Conservation (phyloP, 2,113 vertebrate species). For the Scopus umbretta region DNA sequence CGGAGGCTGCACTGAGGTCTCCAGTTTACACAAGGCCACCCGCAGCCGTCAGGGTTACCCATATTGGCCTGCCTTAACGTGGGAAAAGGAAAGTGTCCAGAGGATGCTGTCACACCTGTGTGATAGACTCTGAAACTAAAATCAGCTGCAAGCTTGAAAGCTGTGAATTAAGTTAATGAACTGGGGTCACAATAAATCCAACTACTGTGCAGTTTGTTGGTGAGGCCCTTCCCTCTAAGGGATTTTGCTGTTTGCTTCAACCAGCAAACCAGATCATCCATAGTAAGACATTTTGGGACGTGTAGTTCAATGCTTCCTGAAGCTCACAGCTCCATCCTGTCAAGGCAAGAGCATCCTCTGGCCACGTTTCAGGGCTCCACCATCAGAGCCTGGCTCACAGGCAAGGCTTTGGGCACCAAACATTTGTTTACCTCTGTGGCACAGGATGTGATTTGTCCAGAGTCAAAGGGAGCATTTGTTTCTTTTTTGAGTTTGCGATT, state of each 20-base stretch:
- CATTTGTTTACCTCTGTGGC: neutral
- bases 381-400: neutral
- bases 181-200: neutral
- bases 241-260: neutral
- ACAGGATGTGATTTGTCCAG: neutral
- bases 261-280: neutral
- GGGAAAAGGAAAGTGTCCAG: no score
- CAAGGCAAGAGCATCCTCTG: neutral
- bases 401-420: neutral
- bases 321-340: neutral
- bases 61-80: rapidly evolving
- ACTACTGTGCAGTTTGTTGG: neutral
- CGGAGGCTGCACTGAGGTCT: neutral
- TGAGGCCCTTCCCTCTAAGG: neutral
- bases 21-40: neutral
- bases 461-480: neutral
- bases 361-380: neutral
- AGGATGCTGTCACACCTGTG: rapidly evolving
- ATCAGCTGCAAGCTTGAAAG: neutral
- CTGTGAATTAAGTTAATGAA: neutral
- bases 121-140: neutral
- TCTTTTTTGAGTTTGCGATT: neutral
- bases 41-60: neutral
- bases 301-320: neutral
- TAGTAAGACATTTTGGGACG: neutral